Conservation (phyloP, 2,888 invertebrate species). For the Chloroclystis v-ata region DNA sequence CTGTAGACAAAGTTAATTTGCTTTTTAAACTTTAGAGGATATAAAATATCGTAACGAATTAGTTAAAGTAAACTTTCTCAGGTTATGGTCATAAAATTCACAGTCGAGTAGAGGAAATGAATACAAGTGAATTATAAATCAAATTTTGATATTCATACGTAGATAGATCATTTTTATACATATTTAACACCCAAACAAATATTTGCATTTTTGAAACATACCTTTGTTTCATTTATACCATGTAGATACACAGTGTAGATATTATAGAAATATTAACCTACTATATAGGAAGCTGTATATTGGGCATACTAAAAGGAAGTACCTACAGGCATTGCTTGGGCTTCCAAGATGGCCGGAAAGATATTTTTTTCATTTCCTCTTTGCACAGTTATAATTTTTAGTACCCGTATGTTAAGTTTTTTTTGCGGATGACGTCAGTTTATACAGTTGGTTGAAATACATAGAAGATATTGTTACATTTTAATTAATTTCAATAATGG, state of each 20-base stretch:
- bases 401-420: not conserved
- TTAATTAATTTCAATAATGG: too few species aligned
- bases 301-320: too few species aligned
- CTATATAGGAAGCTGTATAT: too few species aligned
- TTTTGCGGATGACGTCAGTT: conserved; percentile 5
- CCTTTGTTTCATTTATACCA: too few species aligned
- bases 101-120: not conserved
- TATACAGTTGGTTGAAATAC: too few species aligned
- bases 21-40: not conserved
- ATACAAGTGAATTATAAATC: not conserved
- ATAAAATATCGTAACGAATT: not conserved
- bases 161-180: too few species aligned
- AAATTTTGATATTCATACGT: not conserved
- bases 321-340: not conserved
- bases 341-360: conserved; percentile 1
- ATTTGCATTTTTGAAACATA: too few species aligned
- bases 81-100: not conserved
- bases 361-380: conserved; percentile 14
- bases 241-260: too few species aligned
- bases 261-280: too few species aligned
- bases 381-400: conserved; percentile 11
- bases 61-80: not conserved
- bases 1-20: not conserved
- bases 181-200: too few species aligned
- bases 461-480: too few species aligned